These are phyloP conservation scores for Brachyrhaphis roseni DNA, from an alignment of 2,797 vertebrate species.

Conservation along the genomic window DNA sequence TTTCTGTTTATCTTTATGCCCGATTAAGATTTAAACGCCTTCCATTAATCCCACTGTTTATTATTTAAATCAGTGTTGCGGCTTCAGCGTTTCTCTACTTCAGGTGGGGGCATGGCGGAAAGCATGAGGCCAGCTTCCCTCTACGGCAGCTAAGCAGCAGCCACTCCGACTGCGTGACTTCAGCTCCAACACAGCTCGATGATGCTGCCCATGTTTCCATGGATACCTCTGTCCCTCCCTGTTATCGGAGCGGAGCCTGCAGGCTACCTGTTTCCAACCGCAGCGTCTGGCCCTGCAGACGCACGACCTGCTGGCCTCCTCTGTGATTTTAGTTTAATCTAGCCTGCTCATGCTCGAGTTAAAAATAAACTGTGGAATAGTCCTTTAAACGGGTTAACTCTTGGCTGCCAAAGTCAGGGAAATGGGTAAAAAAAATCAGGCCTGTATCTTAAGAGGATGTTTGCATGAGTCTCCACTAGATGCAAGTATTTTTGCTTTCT, in stretches of 20 bases:
- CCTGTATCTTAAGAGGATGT: not conserved
- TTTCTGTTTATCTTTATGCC: not conserved
- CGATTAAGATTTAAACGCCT: not conserved
- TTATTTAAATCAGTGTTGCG: not conserved
- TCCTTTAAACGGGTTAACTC: not conserved
- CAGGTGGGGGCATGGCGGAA: no score
- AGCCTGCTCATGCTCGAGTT: not conserved
- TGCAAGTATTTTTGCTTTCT: not conserved
- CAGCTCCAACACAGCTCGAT: constrained; percentile 39
- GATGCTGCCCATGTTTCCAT: constrained; percentile 26
- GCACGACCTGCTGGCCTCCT: not conserved
- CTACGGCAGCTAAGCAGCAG: not conserved
- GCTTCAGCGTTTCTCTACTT: not conserved
- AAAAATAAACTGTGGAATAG: not conserved
- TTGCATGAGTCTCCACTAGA: not conserved
- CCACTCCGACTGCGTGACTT: constrained; percentile 8
- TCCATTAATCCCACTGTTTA: not conserved
- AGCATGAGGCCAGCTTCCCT: not conserved
- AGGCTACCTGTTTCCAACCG: constrained; percentile 27
- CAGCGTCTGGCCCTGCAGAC: constrained; percentile 9
- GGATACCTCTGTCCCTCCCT: constrained; percentile 23
- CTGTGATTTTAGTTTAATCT: not conserved
- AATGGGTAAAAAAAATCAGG: not conserved
- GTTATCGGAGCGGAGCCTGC: constrained; percentile 11
- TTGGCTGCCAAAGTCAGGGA: not conserved